These are phyloP conservation scores for Ceryle rudis DNA, from an alignment of 2,797 vertebrate genomes.

Conservation along the genomic window DNA sequence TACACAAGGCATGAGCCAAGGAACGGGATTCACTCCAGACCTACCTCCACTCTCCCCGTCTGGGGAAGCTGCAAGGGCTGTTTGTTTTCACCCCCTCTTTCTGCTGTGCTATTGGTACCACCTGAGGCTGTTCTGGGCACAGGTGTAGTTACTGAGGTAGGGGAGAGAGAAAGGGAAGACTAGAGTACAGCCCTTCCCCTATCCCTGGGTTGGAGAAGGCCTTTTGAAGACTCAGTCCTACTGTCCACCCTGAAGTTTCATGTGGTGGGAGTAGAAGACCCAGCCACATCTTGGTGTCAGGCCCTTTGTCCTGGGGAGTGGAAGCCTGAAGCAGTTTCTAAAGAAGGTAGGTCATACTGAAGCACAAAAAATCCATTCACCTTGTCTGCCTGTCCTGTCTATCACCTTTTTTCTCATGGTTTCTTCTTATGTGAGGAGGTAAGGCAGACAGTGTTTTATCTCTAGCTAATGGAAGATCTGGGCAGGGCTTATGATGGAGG, in stretches of 20 bases:
- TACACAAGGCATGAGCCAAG: neutral
- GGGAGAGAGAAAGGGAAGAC: neutral
- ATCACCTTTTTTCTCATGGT: neutral
- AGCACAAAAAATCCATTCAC: neutral
- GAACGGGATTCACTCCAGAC: neutral
- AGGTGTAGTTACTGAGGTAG: neutral
- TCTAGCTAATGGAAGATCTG: neutral
- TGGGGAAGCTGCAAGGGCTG: neutral
- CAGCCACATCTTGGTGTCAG: neutral
- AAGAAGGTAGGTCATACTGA: neutral
- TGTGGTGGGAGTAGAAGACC: neutral
- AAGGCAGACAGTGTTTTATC: neutral
- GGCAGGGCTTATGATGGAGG: neutral
- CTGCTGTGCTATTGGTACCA: neutral
- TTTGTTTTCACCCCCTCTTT: neutral
- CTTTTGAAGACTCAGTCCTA: rapidly evolving
- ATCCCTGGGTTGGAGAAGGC: neutral
- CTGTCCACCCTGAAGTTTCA: neutral
- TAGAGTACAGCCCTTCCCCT: neutral
- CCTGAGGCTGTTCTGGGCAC: neutral
- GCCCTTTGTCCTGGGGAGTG: neutral
- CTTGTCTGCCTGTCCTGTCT: neutral
- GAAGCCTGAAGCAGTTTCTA: neutral
- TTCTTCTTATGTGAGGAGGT: neutral
- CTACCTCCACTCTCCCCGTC: neutral